phyloP scores from a whole-genome alignment of 2,113 vertebrate genomes.

The Bubo scandiacus region DNA sequence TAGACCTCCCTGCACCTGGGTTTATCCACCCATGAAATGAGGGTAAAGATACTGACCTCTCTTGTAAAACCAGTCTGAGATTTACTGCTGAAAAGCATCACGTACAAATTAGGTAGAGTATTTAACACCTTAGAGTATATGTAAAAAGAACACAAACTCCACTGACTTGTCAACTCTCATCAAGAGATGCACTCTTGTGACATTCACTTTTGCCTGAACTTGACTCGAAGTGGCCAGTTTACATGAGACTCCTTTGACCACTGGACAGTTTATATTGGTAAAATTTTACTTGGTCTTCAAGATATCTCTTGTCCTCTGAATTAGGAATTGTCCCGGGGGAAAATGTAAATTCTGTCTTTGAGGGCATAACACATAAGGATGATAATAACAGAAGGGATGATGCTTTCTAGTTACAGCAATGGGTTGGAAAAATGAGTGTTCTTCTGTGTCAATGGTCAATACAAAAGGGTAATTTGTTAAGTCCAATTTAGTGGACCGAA shows the following conservation, averaged over 20 bases:
- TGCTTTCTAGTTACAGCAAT: background rate
- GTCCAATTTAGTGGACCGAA: background rate
- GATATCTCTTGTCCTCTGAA: background rate
- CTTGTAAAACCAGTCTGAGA: background rate
- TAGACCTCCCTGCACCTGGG: background rate
- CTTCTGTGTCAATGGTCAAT: background rate
- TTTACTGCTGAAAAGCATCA: constrained; percentile 1
- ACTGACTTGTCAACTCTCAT: background rate
- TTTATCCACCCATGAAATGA: background rate
- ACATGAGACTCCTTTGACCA: background rate
- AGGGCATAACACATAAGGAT: background rate
- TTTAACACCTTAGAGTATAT: background rate
- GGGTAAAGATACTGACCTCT: background rate
- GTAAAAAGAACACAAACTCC: background rate
- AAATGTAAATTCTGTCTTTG: background rate
- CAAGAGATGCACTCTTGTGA: rapidly evolving
- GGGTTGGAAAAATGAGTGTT: background rate
- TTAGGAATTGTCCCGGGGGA: rapidly evolving
- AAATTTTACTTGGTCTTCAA: background rate
- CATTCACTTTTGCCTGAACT: background rate
- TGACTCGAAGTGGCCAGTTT: background rate
- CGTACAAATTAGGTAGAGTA: background rate
- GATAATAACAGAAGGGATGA: background rate
- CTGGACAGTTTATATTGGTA: background rate
- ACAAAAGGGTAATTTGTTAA: rapidly evolving